Conservation (phyloP, 2,113 vertebrate species). For the Grantiella picta region DNA sequence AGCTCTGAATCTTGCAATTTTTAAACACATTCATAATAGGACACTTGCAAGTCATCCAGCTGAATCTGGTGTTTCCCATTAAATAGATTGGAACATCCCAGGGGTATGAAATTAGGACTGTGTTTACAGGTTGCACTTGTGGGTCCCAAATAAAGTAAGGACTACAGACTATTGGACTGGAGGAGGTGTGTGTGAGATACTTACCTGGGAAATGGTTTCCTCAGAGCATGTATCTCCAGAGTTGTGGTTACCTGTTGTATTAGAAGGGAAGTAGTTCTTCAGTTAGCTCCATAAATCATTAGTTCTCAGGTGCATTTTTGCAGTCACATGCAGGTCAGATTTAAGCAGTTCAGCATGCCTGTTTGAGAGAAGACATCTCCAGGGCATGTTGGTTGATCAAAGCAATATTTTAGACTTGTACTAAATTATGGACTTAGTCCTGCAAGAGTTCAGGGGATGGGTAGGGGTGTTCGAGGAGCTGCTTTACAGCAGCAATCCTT, state of each 20-base stretch:
- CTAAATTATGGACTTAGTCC: not conserved
- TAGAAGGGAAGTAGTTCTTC: not conserved
- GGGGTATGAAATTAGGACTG: not conserved
- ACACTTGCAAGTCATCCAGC: not conserved
- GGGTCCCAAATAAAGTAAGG: not conserved
- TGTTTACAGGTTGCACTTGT: not conserved
- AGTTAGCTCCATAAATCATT: slow-evolving; percentile 2
- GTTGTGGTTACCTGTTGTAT: not conserved
- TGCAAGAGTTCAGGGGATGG: not conserved
- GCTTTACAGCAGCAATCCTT: not conserved
- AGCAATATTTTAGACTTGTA: not conserved
- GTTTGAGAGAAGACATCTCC: not conserved
- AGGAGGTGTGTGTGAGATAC: not conserved
- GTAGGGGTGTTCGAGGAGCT: not conserved
- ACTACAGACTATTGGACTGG: not conserved
- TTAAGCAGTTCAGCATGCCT: not conserved
- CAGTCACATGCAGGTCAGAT: not conserved
- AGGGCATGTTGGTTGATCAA: slow-evolving; percentile 11
- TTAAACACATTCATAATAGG: not conserved
- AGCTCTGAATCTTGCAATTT: not conserved
- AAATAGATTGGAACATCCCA: not conserved
- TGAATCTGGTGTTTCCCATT: not conserved
- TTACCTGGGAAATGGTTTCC: not conserved
- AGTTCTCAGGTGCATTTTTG: slow-evolving; percentile 8
- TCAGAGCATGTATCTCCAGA: not conserved